Conservation (phyloP, 1,140 invertebrate genomes). For the Aphidius gifuensis region DNA sequence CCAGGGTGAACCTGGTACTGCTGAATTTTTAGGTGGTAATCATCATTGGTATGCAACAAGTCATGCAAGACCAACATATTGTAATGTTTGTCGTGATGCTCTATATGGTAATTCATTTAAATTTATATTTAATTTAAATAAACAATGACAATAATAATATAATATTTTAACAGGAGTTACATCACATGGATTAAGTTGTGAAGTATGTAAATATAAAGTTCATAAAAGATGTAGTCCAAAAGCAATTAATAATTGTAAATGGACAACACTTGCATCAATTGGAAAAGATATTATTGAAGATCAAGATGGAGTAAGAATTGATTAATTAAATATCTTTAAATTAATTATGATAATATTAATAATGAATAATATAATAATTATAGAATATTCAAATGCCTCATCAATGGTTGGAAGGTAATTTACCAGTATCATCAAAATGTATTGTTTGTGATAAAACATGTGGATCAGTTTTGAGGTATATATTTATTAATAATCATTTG, state of each 20-base stretch:
- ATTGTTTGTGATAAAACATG: constrained; percentile 93
- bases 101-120: constrained; percentile 62
- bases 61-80: constrained; percentile 92
- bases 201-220: constrained; percentile 95
- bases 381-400: constrained; percentile 92
- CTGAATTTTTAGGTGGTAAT: constrained; percentile 79
- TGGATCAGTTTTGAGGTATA: constrained; percentile 85
- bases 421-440: constrained; percentile 92
- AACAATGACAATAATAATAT: constrained; percentile 15
- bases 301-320: constrained; percentile 74
- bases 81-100: constrained; percentile 92
- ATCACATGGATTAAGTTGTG: constrained; percentile 91
- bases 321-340: constrained; percentile 12
- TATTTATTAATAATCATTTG: constrained; percentile 5
- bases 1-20: constrained; percentile 59
- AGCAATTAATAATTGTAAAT: constrained; percentile 93
- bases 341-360: constrained; percentile 9
- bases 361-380: constrained; percentile 36
- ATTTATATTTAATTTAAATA: constrained; percentile 7
- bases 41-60: constrained; percentile 93
- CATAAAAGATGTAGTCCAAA: constrained; percentile 91
- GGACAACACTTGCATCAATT: constrained; percentile 90
- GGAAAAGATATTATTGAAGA: constrained; percentile 93
- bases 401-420: constrained; percentile 97
- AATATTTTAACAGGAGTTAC: constrained; percentile 69